phyloP scores from a whole-genome alignment of 2,888 invertebrate species.

The Lithophane socia region DNA sequence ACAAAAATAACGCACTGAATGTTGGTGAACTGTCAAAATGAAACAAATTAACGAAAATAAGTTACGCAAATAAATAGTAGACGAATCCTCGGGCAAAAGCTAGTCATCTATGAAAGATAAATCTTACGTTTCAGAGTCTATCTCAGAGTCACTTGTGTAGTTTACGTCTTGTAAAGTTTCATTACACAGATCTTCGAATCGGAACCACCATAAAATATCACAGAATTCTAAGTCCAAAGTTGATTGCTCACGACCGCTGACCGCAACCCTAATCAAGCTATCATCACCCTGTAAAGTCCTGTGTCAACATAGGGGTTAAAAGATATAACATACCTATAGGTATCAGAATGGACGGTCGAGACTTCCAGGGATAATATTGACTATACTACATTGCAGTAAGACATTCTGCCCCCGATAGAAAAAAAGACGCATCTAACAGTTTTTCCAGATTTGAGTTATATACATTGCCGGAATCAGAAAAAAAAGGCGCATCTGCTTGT shows the following conservation, averaged over 20 bases:
- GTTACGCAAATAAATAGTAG: too few species aligned
- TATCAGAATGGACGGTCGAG: not conserved
- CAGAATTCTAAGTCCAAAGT: slow-evolving; percentile 13
- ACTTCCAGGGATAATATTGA: not conserved
- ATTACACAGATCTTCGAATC: not conserved
- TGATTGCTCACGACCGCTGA: not conserved
- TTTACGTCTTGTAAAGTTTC: not conserved
- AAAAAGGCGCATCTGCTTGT: too few species aligned
- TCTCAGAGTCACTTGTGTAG: not conserved
- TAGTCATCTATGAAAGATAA: too few species aligned
- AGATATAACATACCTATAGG: slow-evolving; percentile 2
- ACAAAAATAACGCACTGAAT: too few species aligned
- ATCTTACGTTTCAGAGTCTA: not conserved
- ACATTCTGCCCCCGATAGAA: too few species aligned
- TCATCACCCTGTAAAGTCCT: slow-evolving; percentile 10
- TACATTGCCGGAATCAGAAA: too few species aligned
- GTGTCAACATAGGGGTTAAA: slow-evolving; percentile 8
- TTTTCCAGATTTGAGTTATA: too few species aligned
- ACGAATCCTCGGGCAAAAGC: too few species aligned
- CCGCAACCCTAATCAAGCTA: slow-evolving; percentile 40
- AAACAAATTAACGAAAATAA: too few species aligned
- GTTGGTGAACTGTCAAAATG: too few species aligned
- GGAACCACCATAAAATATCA: not conserved
- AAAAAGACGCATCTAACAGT: too few species aligned
- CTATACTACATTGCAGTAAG: too few species aligned